These are phyloP conservation scores for Rhabditoides inermis DNA, from an alignment of 2,888 invertebrate species.

Conservation along the genomic window DNA sequence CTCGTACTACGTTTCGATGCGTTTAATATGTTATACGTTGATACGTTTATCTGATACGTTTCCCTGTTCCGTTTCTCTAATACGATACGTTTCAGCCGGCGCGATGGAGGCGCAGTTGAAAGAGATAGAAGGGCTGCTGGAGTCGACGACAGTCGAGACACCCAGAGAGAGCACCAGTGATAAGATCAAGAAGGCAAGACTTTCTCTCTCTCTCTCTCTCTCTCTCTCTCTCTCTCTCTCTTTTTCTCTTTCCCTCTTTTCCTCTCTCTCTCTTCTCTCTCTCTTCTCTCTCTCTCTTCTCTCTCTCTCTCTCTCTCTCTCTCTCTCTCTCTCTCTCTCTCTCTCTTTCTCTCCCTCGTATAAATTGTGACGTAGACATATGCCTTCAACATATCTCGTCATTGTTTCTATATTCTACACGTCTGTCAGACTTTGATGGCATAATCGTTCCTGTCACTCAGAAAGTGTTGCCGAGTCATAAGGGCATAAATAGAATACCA, in stretches of 20 bases:
- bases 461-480: too few species aligned
- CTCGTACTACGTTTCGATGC: too few species aligned
- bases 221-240: neutral
- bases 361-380: too few species aligned
- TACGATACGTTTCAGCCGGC: neutral
- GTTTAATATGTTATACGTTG: too few species aligned
- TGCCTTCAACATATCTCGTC: too few species aligned
- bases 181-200: neutral
- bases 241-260: neutral
- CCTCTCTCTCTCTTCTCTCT: neutral
- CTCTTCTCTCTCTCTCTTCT: neutral
- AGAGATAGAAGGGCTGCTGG: slow-evolving; percentile 22
- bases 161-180: neutral
- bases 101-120: slow-evolving; percentile 30
- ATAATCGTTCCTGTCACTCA: too few species aligned
- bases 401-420: too few species aligned
- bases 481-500: too few species aligned
- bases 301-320: neutral
- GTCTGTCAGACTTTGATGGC: too few species aligned
- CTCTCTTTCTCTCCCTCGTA: neutral
- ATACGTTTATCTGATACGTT: too few species aligned
- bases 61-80: too few species aligned
- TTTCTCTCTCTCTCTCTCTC: neutral
- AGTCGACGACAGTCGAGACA: neutral
- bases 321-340: slow-evolving; percentile 2